A percentile compares a stretch with the other conserved stretches of the same genome.
phyloP scores from a whole-genome alignment of 2,888 invertebrate genomes.

The Watsonalla cultraria region DNA sequence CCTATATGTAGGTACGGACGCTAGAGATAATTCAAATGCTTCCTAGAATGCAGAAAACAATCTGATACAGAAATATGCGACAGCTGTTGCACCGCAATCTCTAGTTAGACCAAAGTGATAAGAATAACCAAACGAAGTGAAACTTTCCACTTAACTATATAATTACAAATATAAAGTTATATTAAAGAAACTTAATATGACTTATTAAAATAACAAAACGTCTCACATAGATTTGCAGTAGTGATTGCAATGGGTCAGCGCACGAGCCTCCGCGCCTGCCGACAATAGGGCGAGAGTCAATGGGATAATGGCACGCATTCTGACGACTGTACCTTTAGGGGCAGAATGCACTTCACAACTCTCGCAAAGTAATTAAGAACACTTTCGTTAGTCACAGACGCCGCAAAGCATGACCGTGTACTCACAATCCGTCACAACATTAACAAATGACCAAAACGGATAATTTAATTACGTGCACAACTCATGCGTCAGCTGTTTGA shows the following conservation, averaged over 20 bases:
- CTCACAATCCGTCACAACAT: slow-evolving; percentile 2
- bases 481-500: neutral
- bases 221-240: slow-evolving; percentile 17
- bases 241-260: slow-evolving; percentile 5
- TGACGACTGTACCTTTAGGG: slow-evolving; percentile 10
- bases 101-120: too few species aligned
- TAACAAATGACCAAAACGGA: slow-evolving; percentile 1
- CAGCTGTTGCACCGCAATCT: too few species aligned
- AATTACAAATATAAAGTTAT: too few species aligned
- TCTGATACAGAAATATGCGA: too few species aligned
- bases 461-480: neutral
- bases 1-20: too few species aligned
- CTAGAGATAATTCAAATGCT: too few species aligned
- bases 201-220: too few species aligned
- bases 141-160: too few species aligned
- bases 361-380: slow-evolving; percentile 22
- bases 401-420: slow-evolving; percentile 22
- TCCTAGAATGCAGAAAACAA: too few species aligned
- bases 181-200: too few species aligned
- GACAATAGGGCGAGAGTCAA: slow-evolving; percentile 3
- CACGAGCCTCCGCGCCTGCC: neutral
- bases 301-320: slow-evolving; percentile 14
- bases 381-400: slow-evolving; percentile 12
- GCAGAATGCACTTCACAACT: slow-evolving; percentile 8
- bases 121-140: too few species aligned